Evolutionary conservation across 2,888 invertebrate species (phyloP), one percentile per base, ranked within the genome.

Genomic region (Ametastegia equiseti): DNA sequence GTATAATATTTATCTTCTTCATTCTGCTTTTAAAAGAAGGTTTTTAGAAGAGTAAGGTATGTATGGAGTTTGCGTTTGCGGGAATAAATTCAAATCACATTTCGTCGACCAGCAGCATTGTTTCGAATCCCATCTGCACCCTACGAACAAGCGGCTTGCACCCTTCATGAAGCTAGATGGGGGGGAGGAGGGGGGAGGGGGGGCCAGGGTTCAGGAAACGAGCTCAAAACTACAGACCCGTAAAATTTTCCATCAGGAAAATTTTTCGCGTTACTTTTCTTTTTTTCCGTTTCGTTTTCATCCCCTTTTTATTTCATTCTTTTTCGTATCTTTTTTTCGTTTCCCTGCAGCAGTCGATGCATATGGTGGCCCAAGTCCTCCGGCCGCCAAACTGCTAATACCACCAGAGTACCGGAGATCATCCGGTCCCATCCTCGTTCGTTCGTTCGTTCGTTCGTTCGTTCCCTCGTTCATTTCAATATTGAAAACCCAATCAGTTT

Each of bases 191-290:
- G n/a, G n/a, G n/a, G n/a, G n/a, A n/a, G n/a, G 47, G 13, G 11
- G 47, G 15, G 11, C 6, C 6, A 60, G 27, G 60, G 36, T 39
- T 39, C 33, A 57, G 54, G 75, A 54, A 75, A 75, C 75, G 75
- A 39, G 75, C 54, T 36, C 36, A 57, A 57, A 75, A 75, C 57
- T 75, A 57, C 23, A 54, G 75, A 75, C 30, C 75, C 75, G 75
- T 75, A 75, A 75, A 75, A 75, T 54, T 75, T 75, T 75, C 75
- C 75, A 75, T 75, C 57, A 57, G 57, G 54, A 47, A 57, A 30
- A 71, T 47, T 60, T 60, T 60, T 27, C 5, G 2, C 30, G 7
- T 11, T 39, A 7, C 4, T 67, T 23, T 39, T 23, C n/a, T 1
- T 19, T n/a, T 36, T 65, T 39, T 65, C 15, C 6, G 3, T 19